Evolutionary conservation across 2,888 invertebrate genomes (phyloP), one percentile per base, ranked within the genome.

Genomic region (Drosophila colorata): DNA sequence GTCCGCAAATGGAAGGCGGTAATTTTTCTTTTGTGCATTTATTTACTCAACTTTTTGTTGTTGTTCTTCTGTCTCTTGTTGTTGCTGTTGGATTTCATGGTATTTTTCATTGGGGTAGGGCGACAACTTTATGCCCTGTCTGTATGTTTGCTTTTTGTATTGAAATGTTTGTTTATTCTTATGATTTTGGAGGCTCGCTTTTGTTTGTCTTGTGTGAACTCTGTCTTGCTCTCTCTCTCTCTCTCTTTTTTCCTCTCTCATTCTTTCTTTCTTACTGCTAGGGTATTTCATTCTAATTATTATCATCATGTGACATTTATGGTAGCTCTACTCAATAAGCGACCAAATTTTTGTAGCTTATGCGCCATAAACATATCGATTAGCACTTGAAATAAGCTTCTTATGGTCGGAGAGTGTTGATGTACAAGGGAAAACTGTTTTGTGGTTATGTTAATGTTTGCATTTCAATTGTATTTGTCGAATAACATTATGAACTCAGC

Each of bases 11-110:
- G 57, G 64, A 59, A 65, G 64, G 74, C 79, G 76, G 64, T 67
- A 63, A 76, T 67, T 60, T 67, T 57, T 72, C 85, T 84, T 76
- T 77, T 67, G 68, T 69, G 58, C 78, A 82, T 69, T 70, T 84
- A 74, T 78, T 84, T 81, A 77, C 69, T 65, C 74, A 68, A 59
- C 66, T 55, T 47, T 59, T 52, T 53, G 2, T 9, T 28, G 9
- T 28, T 56, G 38, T 38, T 74, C 31, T 38, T 70, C 4, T 38
- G 43, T 25, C 31, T 44, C 5, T 48, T 35, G 6, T 25, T 43
- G 23, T 44, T 49, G 35, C 7, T 35, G 44, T 7, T 33, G 18
- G 25, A 52, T 64, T 44, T 46, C 56, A 28, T 55, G 60, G 46
- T 11, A 56, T 13, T 56, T 52, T 43, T 37, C 33, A 61, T 63